These are phyloP conservation scores for Rotaria socialis DNA, from an alignment of 2,888 invertebrate genomes.

Conservation along the genomic window DNA sequence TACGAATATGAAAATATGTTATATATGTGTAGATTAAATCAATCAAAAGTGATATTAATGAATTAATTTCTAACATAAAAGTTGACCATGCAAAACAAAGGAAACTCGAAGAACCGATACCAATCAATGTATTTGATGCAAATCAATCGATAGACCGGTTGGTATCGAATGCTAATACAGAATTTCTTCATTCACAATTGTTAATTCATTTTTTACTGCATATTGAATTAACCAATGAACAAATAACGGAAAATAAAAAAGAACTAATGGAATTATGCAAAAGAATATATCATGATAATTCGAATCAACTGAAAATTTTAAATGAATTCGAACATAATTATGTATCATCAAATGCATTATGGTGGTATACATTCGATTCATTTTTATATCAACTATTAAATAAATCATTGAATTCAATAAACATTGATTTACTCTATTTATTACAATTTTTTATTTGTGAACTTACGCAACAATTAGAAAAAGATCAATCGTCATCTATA, in stretches of 20 bases:
- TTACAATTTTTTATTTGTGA: not conserved
- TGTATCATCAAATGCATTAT: not conserved
- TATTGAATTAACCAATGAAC: not conserved
- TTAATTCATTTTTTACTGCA: not conserved
- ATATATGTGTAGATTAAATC: not conserved
- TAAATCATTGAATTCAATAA: not conserved
- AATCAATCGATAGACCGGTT: not conserved
- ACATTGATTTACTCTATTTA: not conserved
- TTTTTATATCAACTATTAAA: conserved; percentile 2
- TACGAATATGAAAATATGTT: too few relatives aligned
- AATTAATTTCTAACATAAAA: not conserved
- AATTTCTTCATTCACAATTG: not conserved
- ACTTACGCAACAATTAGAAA: not conserved
- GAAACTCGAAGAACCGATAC: not conserved
- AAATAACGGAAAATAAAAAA: conserved; percentile 4
- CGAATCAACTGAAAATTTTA: not conserved
- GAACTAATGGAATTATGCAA: not conserved
- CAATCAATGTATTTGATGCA: not conserved
- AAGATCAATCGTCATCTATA: not conserved
- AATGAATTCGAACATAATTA: not conserved
- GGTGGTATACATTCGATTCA: not conserved
- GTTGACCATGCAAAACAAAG: not conserved
- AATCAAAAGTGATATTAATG: not conserved
- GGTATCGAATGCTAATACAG: not conserved
- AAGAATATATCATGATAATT: not conserved